Evolutionary conservation across 2,797 vertebrate species (phyloP), one percentile per base, ranked within the genome.

Genomic region (Leptatherina wallacei): DNA sequence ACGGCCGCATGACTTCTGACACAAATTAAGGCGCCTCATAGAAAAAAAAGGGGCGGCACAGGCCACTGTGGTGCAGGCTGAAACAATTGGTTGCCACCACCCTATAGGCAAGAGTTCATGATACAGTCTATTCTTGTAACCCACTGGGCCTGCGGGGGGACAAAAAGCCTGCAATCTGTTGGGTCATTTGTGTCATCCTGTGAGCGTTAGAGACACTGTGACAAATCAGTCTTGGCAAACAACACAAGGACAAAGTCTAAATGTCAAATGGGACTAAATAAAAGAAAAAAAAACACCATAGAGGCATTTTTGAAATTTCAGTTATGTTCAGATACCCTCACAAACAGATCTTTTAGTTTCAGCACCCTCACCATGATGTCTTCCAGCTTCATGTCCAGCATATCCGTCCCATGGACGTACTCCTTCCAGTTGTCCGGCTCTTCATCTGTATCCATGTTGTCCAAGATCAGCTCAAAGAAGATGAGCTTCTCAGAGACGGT

Each of bases 391-490:
- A 99, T 97, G 87, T 99, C 98, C 81, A 99, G 82, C 60, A 96
- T 93, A 81, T 99, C 98, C 54, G 95, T 95, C 54, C 96, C 97
- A 3, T 96, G 96, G 73, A 97, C 93, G 0, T 97, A 97, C 69
- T 97, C 96, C 78, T 98, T 98, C 98, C 98, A 99, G 18, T 97
- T 95, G 22, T 99, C 96, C 12, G 95, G 90, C 22, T 97, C 95
- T 32, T 91, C 94, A 13, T 96, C 94, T 40, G 81, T 87, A 0
- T 92, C 93, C 96, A 99, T 97, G 79, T 99, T 98, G 94, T 99
- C 98, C 89, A 99, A 92, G 82, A 99, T 98, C 90, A 99, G 82
- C 91, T 99, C 98, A 78, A 99, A 99, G 94, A 99, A 99, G 91
- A 99, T 96, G 14, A 99, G 93, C 90, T 99, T 99, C 88, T 99